Conservation (phyloP, 2,888 invertebrate genomes). For the Ceriagrion tenellum region DNA sequence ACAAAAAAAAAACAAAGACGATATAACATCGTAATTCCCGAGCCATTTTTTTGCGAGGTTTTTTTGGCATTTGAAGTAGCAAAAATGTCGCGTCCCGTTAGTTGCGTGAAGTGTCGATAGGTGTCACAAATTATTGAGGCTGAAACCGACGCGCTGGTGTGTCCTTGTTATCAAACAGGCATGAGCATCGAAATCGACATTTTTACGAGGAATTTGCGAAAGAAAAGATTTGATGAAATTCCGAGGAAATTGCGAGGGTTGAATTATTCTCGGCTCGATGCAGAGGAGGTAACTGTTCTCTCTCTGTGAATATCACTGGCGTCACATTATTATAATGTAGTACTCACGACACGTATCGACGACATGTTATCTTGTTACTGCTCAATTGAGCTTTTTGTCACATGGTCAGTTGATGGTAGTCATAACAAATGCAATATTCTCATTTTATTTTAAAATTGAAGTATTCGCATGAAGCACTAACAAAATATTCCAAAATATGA, state of each 20-base stretch:
- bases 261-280: too few relatives aligned
- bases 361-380: too few relatives aligned
- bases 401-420: too few relatives aligned
- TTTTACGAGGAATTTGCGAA: neutral
- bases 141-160: neutral
- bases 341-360: too few relatives aligned
- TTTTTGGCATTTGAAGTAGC: neutral
- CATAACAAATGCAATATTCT: too few relatives aligned
- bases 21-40: neutral
- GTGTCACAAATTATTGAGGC: neutral
- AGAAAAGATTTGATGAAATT: neutral
- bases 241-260: neutral
- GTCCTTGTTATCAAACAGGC: neutral
- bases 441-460: too few relatives aligned
- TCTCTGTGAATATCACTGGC: too few relatives aligned
- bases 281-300: too few relatives aligned
- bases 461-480: too few relatives aligned
- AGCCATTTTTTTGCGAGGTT: neutral
- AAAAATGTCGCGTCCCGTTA: neutral
- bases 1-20: neutral
- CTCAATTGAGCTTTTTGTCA: too few relatives aligned
- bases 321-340: too few relatives aligned
- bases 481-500: too few relatives aligned
- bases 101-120: neutral
- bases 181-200: neutral